phyloP scores from a whole-genome alignment of 2,888 invertebrate species.

The Caenorhabditis sp. region DNA sequence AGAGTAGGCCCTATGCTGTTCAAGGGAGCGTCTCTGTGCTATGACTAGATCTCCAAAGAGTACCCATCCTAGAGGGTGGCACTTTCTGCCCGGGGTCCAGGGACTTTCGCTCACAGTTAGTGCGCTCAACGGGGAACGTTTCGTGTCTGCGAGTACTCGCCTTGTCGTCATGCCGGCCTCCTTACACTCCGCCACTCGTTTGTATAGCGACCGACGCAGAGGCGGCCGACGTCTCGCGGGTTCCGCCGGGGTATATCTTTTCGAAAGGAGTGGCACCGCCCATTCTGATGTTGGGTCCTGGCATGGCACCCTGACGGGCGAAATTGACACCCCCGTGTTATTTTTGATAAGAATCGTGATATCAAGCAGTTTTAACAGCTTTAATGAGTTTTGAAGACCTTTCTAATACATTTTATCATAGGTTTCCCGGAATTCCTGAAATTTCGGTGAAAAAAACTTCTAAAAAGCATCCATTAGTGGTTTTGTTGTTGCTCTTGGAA shows the following conservation, averaged over 20 bases:
- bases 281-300: constrained; percentile 1
- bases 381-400: too few species aligned
- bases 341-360: too few species aligned
- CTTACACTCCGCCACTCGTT: neutral
- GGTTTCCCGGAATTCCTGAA: too few species aligned
- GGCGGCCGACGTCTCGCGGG: constrained; percentile 53
- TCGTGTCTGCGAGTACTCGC: constrained; percentile 75
- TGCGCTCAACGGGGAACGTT: constrained; percentile 69
- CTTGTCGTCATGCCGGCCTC: constrained; percentile 70
- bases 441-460: too few species aligned
- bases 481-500: too few species aligned
- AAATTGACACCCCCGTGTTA: too few species aligned
- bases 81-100: constrained; percentile 76
- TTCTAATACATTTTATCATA: too few species aligned
- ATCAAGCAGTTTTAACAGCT: too few species aligned
- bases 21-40: constrained; percentile 74
- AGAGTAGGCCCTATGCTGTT: constrained; percentile 79
- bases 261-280: constrained; percentile 27
- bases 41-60: constrained; percentile 72
- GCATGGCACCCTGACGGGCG: neutral
- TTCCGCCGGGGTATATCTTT: constrained; percentile 28
- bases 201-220: constrained; percentile 18
- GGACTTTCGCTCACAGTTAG: constrained; percentile 77
- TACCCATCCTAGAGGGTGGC: constrained; percentile 71
- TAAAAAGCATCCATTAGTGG: too few species aligned